phyloP scores from a whole-genome alignment of 1,140 invertebrate genomes.

The Drosophila kurseongensis region DNA sequence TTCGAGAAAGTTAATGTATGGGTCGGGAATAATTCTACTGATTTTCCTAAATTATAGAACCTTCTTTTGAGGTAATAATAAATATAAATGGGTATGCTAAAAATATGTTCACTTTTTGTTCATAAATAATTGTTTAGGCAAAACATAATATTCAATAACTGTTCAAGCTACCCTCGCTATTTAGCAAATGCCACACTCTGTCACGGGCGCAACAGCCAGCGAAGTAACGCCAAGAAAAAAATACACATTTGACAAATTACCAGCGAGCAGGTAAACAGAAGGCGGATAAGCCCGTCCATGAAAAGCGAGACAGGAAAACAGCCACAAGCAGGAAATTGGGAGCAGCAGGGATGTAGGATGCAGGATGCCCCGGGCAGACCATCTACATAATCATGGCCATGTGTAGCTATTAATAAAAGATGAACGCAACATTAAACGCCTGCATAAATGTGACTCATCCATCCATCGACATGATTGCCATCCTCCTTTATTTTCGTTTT shows the following conservation, averaged over 20 bases:
- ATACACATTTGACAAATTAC: slow-evolving; percentile 78
- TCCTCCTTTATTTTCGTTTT: background rate
- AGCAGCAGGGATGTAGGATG: slow-evolving; percentile 1
- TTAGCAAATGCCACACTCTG: slow-evolving; percentile 16
- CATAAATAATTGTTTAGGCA: no score
- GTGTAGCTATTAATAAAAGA: slow-evolving; percentile 62
- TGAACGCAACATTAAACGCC: slow-evolving; percentile 60
- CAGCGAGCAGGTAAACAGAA: slow-evolving; percentile 65
- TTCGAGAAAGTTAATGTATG: no score
- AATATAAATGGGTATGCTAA: background rate
- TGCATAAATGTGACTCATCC: slow-evolving; percentile 49
- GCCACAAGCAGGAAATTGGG: slow-evolving; percentile 27
- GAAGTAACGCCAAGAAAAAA: slow-evolving; percentile 52
- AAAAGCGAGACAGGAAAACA: slow-evolving; percentile 10
- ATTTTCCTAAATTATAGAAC: no score
- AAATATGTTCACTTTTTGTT: background rate
- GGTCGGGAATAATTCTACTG: no score
- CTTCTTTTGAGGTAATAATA: background rate
- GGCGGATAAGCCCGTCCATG: slow-evolving; percentile 20
- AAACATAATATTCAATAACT: background rate
- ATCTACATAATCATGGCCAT: slow-evolving; percentile 54
- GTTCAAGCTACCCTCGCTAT: slow-evolving; percentile 18
- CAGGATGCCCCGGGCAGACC: slow-evolving; percentile 6
- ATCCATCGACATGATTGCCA: slow-evolving; percentile 23
- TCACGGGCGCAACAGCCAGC: slow-evolving; percentile 55